These are phyloP conservation scores for Ameiurus melas DNA, from an alignment of 2,113 vertebrate species.

Conservation along the genomic window DNA sequence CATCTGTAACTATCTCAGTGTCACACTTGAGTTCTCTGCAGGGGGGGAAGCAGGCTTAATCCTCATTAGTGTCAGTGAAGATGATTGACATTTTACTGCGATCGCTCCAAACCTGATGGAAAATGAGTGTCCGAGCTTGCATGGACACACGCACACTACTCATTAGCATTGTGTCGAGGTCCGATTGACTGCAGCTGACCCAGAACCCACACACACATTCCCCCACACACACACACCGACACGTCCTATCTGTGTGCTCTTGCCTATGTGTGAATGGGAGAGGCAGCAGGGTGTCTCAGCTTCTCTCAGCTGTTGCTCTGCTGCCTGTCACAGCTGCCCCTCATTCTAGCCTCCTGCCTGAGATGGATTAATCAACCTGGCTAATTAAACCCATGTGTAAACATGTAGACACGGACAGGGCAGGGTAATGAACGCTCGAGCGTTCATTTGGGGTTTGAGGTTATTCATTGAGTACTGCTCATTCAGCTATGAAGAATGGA, in stretches of 20 bases:
- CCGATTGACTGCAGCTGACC: conserved; percentile 16
- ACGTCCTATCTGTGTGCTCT: conserved; percentile 40
- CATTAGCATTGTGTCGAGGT: conserved; percentile 1
- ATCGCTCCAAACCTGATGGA: conserved; percentile 17
- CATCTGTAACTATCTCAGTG: conserved; percentile 43
- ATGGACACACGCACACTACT: not conserved
- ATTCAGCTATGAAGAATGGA: not conserved
- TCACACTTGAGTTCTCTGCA: conserved; percentile 39
- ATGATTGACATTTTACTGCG: conserved; percentile 38
- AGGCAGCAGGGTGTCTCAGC: conserved; percentile 41
- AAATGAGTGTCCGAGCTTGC: conserved; percentile 32
- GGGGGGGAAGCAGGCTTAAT: conserved; percentile 41
- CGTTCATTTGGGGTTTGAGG: not conserved
- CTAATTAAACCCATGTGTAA: conserved; percentile 38
- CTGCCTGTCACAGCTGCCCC: conserved; percentile 28
- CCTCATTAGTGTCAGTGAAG: conserved; percentile 41
- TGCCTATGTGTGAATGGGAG: conserved; percentile 34
- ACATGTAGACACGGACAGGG: conserved; percentile 12
- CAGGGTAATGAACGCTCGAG: conserved; percentile 23
- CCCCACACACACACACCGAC: not conserved
- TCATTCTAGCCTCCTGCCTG: not conserved
- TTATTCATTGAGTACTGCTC: conserved; percentile 11
- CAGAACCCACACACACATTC: not conserved
- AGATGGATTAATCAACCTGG: conserved; percentile 35
- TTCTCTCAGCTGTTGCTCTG: conserved; percentile 43